Conservation (phyloP, 2,797 vertebrate genomes). For the Pitangus sulphuratus region DNA sequence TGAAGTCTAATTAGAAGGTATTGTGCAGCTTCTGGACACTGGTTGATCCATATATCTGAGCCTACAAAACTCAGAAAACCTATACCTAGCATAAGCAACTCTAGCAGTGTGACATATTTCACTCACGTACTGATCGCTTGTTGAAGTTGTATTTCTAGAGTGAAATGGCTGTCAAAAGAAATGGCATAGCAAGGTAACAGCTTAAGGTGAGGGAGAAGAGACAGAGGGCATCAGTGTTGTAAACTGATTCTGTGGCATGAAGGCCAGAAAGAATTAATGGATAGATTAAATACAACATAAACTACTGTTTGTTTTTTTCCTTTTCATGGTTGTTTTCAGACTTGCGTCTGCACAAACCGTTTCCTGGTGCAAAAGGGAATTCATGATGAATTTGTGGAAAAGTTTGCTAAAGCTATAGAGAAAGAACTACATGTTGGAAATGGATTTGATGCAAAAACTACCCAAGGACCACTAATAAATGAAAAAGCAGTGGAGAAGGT, state of each 20-base stretch:
- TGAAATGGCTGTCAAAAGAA: neutral
- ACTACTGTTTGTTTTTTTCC: neutral
- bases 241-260: neutral
- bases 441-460: conserved; percentile 88
- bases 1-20: neutral
- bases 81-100: neutral
- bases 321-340: conserved; percentile 75
- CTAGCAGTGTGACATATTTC: neutral
- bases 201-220: neutral
- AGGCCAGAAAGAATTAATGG: neutral
- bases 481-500: conserved; percentile 93
- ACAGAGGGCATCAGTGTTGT: neutral
- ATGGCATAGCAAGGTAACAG: neutral
- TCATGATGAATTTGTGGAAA: conserved; percentile 87
- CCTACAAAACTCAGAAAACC: neutral
- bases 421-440: conserved; percentile 83
- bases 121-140: neutral
- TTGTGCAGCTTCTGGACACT: neutral
- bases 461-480: conserved; percentile 94
- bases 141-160: neutral
- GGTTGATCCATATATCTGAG: neutral
- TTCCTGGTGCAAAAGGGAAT: conserved; percentile 92
- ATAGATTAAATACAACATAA: neutral
- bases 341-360: conserved; percentile 93
- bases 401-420: conserved; percentile 85